A percentile compares a stretch with the other conserved stretches of the same genome.
These are phyloP conservation scores for Boloria euphrosyne DNA, from an alignment of 2,888 invertebrate species.

Conservation along the genomic window DNA sequence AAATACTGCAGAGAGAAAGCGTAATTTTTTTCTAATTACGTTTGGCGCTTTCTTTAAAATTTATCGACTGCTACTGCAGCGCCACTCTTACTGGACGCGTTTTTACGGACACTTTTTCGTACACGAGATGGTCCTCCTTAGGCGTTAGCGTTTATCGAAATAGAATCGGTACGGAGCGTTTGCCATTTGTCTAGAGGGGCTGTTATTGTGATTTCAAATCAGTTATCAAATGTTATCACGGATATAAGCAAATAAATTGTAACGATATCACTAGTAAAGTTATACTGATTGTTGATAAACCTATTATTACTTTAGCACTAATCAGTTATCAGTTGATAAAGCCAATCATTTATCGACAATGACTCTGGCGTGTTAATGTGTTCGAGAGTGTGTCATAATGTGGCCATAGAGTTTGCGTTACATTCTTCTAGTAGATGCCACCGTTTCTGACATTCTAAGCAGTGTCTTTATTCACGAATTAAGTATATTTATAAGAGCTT, in stretches of 20 bases:
- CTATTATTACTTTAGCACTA: neutral
- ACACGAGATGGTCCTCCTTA: no score
- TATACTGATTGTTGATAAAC: neutral
- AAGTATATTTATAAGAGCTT: neutral
- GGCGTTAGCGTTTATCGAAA: no score
- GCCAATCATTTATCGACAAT: neutral
- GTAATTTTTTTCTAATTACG: no score
- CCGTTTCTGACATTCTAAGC: slow-evolving; percentile 52
- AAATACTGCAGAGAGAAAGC: no score
- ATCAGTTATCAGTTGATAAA: no score
- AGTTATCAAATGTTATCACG: neutral
- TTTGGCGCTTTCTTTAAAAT: no score
- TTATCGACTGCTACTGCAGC: no score
- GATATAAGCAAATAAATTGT: slow-evolving; percentile 11
- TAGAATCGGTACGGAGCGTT: no score
- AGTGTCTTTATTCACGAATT: slow-evolving; percentile 42
- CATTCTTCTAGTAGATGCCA: slow-evolving; percentile 43
- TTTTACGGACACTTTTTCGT: no score
- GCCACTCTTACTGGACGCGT: no score
- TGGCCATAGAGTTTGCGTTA: slow-evolving; percentile 14
- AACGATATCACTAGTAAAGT: slow-evolving; percentile 3
- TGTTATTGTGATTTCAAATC: slow-evolving; percentile 6
- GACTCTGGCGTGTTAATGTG: neutral
- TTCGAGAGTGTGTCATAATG: slow-evolving; percentile 14
- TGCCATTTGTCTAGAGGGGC: no score